Percentiles rank a stretch among this genome's conserved stretches.
These are phyloP conservation scores for Diploptera punctata DNA, from an alignment of 2,888 invertebrate species.

Conservation along the genomic window DNA sequence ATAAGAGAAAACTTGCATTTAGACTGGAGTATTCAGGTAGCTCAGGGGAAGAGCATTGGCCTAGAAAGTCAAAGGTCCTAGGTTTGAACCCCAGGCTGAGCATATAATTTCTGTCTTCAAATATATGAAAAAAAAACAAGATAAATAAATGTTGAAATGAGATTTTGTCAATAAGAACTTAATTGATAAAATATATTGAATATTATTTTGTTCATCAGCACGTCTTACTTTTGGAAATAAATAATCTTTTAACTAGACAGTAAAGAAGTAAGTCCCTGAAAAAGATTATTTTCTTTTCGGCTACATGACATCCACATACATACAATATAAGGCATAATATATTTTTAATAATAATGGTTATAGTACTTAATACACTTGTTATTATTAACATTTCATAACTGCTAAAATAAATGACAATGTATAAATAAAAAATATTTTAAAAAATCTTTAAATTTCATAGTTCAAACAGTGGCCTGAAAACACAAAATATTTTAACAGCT, in stretches of 20 bases:
- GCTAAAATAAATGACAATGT: neutral
- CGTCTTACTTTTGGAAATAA: conserved; percentile 29
- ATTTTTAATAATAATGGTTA: neutral
- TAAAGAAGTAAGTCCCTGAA: conserved; percentile 12
- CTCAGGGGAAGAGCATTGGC: too few species aligned
- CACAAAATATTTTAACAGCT: too few species aligned
- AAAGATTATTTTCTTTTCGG: neutral
- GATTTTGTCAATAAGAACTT: too few species aligned
- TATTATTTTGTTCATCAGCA: too few species aligned
- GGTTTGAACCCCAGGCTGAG: too few species aligned
- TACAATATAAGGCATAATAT: conserved; percentile 12
- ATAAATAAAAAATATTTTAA: conserved; percentile 4
- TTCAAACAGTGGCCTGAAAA: conserved; percentile 2
- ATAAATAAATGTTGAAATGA: too few species aligned
- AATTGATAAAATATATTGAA: too few species aligned
- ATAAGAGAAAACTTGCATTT: too few species aligned
- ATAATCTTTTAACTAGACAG: conserved; percentile 3
- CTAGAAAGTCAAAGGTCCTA: too few species aligned
- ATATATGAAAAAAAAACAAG: too few species aligned
- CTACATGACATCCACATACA: conserved; percentile 6
- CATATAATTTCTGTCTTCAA: too few species aligned
- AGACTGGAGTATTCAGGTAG: too few species aligned
- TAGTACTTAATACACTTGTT: conserved; percentile 14
- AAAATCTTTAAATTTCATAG: neutral
- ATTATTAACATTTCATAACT: neutral